Percentiles rank a stretch among this genome's conserved stretches.
phyloP scores from a whole-genome alignment of 2,113 vertebrate genomes.

The Heptranchias perlo region DNA sequence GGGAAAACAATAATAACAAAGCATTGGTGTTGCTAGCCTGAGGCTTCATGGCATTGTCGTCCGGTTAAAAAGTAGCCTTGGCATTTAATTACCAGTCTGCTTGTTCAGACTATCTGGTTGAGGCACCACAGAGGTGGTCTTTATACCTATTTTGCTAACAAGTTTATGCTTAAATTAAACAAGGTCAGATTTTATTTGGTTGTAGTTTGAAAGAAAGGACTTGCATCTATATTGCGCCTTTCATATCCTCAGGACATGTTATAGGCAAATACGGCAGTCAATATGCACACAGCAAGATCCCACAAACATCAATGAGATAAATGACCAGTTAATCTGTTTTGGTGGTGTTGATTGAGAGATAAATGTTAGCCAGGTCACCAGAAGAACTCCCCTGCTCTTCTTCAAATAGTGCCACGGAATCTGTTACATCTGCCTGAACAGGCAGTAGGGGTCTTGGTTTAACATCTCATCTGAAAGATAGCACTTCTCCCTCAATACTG shows the following conservation, averaged over 20 bases:
- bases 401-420: too few relatives aligned
- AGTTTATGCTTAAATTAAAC: neutral
- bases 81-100: neutral
- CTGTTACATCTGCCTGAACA: neutral
- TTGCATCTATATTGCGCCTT: neutral
- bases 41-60: neutral
- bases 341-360: too few relatives aligned
- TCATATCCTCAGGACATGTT: neutral
- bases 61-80: neutral
- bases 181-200: neutral
- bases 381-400: neutral
- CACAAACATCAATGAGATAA: neutral
- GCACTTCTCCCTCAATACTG: neutral
- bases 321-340: too few relatives aligned
- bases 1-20: slow-evolving; percentile 6
- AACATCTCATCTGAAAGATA: neutral
- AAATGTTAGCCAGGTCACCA: neutral
- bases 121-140: neutral
- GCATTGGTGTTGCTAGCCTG: neutral
- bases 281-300: neutral
- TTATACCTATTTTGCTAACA: neutral
- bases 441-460: neutral
- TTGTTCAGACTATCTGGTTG: neutral
- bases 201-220: neutral
- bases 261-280: neutral